Evolutionary conservation across 2,888 invertebrate species (phyloP).

Genomic region (Chouioia cunea): DNA sequence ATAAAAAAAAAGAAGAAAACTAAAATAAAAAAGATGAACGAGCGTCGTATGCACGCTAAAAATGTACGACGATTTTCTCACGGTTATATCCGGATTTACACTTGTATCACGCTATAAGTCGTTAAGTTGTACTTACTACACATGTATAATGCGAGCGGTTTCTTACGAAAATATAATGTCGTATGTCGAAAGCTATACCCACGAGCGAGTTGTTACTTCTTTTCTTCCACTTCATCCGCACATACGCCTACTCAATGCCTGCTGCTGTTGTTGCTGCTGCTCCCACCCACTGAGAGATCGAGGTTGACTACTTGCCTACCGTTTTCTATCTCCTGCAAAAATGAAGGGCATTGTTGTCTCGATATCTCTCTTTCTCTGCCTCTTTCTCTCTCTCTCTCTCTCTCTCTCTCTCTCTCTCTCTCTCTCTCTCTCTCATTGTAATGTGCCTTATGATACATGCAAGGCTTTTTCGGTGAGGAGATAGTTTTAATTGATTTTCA

Average conservation of each 20-base stretch:
- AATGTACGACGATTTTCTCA: slow-evolving; percentile 42
- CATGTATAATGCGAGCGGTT: slow-evolving; percentile 58
- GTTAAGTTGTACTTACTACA: slow-evolving; percentile 48
- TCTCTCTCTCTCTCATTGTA: too few species aligned
- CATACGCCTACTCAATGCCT: slow-evolving; percentile 29
- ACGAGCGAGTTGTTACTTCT: slow-evolving; percentile 38
- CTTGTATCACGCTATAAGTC: slow-evolving; percentile 51
- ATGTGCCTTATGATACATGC: too few species aligned
- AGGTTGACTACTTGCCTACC: slow-evolving; percentile 47
- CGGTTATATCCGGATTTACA: slow-evolving; percentile 42
- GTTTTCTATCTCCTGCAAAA: slow-evolving; percentile 42
- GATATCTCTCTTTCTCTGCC: too few species aligned
- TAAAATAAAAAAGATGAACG: background rate
- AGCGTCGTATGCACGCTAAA: slow-evolving; percentile 33
- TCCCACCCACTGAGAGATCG: slow-evolving; percentile 26
- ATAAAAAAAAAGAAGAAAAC: background rate
- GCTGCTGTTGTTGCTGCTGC: background rate
- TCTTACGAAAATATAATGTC: slow-evolving; percentile 60
- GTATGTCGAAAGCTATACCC: slow-evolving; percentile 49
- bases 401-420: too few species aligned
- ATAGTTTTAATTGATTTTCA: too few species aligned
- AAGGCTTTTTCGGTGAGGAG: too few species aligned
- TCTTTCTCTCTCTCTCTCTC: too few species aligned
- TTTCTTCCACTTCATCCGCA: slow-evolving; percentile 16
- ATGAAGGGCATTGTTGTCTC: too few species aligned